Base-by-base conservation (phyloP, 2,113 vertebrate species). In the Corythaixoides concolor region DNA sequence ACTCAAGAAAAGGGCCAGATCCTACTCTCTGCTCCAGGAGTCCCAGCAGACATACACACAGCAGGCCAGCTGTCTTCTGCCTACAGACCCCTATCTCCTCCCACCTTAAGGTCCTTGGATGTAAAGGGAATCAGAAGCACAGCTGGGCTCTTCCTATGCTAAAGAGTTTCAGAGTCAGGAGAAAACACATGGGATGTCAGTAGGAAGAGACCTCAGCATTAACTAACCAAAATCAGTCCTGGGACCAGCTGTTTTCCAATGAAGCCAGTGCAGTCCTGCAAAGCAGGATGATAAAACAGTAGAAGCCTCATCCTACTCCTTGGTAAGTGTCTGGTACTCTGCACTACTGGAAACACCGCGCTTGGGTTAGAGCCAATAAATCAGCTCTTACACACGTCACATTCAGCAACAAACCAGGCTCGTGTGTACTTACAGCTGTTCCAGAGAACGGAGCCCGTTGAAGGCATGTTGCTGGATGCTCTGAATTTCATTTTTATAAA, bases 401-500 rank as follows among this genome's bases (percentile, higher is more conserved):
- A 3, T 30, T 62, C 83, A 66, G 67, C 19, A 45, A 6, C n/a
- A 73, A 62, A 49, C 56, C 63, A 26, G 39, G 58, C 20, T 50
- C 3, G 0, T 75, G 60, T 89, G 98, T 98, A 99, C 99, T 99
- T 97, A 99, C 99, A 99, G 99, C 98, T 99, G 99, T 85, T 99
- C 99, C 96, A 99, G 98, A 94, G 99, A 99, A 62, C 67, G 98
- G n/a, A 99, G 98, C 64, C 99, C 99, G 3, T 97, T 97, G 98
- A 99, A 99, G 75, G 99, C 99, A 68, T 99, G 98, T 93, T 98
- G 98, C 98, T 99, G 99, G 98, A 99, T 98, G 95, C 98, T 98
- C 97, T 99, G 98, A 94, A 99, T 99, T 98, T 99, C 99, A 59
- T 99, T 99, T 98, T 99, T 99, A 97, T 99, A 99, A 95, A 99